These are phyloP conservation scores for Diadumene lineata DNA, from an alignment of 92 coral and sea anemone species.

Conservation along the genomic window DNA sequence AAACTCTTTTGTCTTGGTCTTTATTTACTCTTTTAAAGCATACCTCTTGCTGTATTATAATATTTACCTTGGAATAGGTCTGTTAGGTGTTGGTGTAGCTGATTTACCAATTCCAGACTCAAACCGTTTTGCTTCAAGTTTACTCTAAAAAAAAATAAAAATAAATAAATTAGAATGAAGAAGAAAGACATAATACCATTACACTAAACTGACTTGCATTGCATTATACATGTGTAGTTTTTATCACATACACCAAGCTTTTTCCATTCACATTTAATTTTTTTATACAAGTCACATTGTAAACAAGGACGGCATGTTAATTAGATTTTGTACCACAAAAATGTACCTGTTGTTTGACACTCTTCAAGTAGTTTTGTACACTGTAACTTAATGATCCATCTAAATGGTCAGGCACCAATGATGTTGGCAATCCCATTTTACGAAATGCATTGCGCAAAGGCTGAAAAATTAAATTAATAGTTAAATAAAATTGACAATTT, in stretches of 20 bases:
- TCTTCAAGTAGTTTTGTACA: slow-evolving; percentile 85
- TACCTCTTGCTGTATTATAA: no score
- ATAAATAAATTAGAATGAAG: background rate
- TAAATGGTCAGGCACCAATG: slow-evolving; percentile 88
- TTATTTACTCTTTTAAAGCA: no score
- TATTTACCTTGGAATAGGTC: slow-evolving; percentile 68
- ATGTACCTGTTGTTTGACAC: slow-evolving; percentile 89
- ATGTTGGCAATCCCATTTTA: slow-evolving; percentile 94
- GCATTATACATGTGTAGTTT: background rate
- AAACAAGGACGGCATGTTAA: no score
- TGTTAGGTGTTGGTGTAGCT: slow-evolving; percentile 60
- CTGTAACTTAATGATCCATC: slow-evolving; percentile 81
- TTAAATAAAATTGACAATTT: no score
- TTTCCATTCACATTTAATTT: no score
- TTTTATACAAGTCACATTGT: no score
- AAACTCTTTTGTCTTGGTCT: no score
- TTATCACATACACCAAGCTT: no score
- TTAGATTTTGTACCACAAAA: background rate
- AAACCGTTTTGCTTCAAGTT: slow-evolving; percentile 89
- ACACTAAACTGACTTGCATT: background rate
- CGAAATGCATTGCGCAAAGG: slow-evolving; percentile 97
- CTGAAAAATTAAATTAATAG: slow-evolving; percentile 28
- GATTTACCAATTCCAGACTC: slow-evolving; percentile 75
- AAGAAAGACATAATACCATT: background rate
- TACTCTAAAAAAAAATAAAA: slow-evolving; percentile 49